Conservation (phyloP, 2,888 invertebrate species). For the Drosophila koepferae region DNA sequence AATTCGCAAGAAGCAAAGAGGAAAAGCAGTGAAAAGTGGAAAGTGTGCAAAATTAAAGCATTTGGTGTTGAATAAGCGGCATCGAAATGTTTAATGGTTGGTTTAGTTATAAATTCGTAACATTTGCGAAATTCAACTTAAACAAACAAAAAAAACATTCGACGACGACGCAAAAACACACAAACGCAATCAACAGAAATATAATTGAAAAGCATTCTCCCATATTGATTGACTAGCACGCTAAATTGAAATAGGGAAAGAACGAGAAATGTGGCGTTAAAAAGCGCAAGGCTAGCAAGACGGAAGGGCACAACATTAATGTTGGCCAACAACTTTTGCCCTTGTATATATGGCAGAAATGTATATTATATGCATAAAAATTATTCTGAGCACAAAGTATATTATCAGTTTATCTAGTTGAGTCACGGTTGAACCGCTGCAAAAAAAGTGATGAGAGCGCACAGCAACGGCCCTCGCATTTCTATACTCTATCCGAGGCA, state of each 20-base stretch:
- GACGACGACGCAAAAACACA: conserved; percentile 5
- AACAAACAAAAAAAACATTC: conserved; percentile 17
- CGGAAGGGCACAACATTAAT: conserved; percentile 9
- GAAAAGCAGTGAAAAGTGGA: conserved; percentile 13
- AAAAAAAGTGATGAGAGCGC: conserved; percentile 28
- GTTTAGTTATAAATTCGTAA: neutral
- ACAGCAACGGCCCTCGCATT: neutral
- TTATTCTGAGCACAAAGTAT: conserved; percentile 13
- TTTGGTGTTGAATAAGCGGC: conserved; percentile 23
- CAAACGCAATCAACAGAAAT: neutral
- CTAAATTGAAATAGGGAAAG: conserved; percentile 37
- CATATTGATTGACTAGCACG: conserved; percentile 37
- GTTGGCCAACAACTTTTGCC: conserved; percentile 11
- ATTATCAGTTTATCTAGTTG: conserved; percentile 50
- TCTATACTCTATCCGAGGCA: conserved; percentile 27
- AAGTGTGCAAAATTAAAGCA: conserved; percentile 24
- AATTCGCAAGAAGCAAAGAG: conserved; percentile 4
- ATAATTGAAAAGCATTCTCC: conserved; percentile 31
- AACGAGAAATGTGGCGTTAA: conserved; percentile 17
- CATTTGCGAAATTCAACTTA: conserved; percentile 10
- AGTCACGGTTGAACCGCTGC: conserved; percentile 43
- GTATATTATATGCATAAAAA: conserved; percentile 3
- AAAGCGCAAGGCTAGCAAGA: neutral
- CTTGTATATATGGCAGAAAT: neutral
- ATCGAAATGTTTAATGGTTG: conserved; percentile 52